Evolutionary conservation across 2,113 vertebrate species (phyloP), one percentile per base, ranked within the genome.

Genomic region (Myodes glareolus): DNA sequence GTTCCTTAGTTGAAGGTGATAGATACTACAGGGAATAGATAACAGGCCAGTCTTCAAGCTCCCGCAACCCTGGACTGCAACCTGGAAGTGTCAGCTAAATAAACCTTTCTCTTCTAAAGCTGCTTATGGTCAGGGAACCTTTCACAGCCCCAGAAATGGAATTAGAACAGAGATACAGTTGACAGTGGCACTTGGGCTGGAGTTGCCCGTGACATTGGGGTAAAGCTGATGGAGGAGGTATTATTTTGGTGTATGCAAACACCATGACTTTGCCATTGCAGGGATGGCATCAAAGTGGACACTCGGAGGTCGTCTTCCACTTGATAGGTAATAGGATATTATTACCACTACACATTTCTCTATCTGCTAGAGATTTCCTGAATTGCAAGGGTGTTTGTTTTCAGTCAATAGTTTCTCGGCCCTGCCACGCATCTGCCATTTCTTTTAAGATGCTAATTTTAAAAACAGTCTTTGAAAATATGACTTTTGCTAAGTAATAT

Each of bases 401-500:
- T 14, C 8, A 68, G n/a, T 42, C 68, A 88, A 58, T 36, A 55
- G 2, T 95, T 92, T 93, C 14, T 90, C 7, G 4, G 29, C 21
- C 27, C 13, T 45, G 14, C 55, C 39, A 42, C 50, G 61, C 76
- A 25, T 61, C 65, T 92, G 47, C 8, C 81, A 12, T 52, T 96
- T 78, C 14, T 52, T 94, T 3, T 81, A n/a, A 90, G 58, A 91
- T 52, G 39, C 23, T 76, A 67, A 90, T 68, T 91, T 81, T 68
- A 0, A 19, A 95, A 50, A 19, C 13, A 50, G 27, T 75, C 4
- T 90, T 88, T 80, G 5, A 31, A 95, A 97, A 88, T 50, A 36
- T 50, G 52, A 90, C 55, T 77, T 89, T 92, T 94, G 68, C 67
- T 76, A 72, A 95, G 47, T 19, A 84, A 42, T 92, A 77, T 65